phyloP scores from a whole-genome alignment of 2,113 vertebrate genomes.

The Poicephalus meyeri region DNA sequence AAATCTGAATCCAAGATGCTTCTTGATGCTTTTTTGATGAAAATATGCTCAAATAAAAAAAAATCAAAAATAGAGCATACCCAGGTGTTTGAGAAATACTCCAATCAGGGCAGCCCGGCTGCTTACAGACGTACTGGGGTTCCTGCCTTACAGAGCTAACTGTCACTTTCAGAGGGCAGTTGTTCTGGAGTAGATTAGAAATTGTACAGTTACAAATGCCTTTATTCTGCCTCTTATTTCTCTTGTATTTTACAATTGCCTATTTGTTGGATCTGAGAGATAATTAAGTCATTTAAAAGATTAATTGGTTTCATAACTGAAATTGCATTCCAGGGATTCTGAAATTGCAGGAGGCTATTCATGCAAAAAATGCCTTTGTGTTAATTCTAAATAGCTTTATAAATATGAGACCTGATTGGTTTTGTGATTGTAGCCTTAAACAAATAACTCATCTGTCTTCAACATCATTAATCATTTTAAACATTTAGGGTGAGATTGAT shows the following conservation, averaged over 20 bases:
- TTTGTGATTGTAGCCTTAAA: constrained; percentile 5
- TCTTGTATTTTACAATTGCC: neutral
- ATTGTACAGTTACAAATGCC: neutral
- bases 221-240: neutral
- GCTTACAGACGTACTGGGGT: neutral
- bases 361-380: constrained; percentile 48
- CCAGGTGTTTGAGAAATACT: neutral
- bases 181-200: neutral
- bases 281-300: constrained; percentile 48
- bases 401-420: neutral
- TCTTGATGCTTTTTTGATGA: neutral
- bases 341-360: constrained; percentile 29
- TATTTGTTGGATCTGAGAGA: constrained; percentile 7
- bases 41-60: neutral
- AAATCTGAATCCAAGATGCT: neutral
- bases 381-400: constrained; percentile 33
- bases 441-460: constrained; percentile 7
- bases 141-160: neutral
- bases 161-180: neutral
- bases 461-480: neutral
- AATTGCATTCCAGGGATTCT: constrained; percentile 42
- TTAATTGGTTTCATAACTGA: constrained; percentile 54
- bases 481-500: neutral
- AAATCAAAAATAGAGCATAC: neutral
- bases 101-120: neutral